phyloP scores from a whole-genome alignment of 2,797 vertebrate genomes.

The Molossus alvarezi region DNA sequence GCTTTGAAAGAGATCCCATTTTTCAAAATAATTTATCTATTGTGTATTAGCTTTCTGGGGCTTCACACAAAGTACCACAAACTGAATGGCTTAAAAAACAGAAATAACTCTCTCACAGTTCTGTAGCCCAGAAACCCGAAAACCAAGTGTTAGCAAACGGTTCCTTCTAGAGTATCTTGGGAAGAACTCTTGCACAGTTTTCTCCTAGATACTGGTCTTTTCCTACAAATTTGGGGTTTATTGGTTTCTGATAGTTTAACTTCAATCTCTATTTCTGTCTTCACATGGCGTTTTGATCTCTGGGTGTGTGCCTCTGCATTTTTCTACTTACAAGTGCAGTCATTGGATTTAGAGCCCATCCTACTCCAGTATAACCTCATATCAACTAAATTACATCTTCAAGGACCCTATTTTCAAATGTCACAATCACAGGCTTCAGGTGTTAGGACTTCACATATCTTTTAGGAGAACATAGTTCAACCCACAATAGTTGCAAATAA shows the following conservation, averaged over 20 bases:
- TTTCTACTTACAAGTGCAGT: neutral
- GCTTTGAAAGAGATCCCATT: neutral
- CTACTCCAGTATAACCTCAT: neutral
- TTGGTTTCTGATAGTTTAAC: neutral
- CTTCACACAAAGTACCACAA: neutral
- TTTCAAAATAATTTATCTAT: neutral
- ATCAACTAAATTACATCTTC: neutral
- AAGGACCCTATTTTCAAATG: neutral
- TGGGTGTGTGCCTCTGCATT: neutral
- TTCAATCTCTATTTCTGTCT: neutral
- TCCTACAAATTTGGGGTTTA: too few relatives aligned
- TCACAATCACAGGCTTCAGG: neutral
- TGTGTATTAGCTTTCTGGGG: neutral
- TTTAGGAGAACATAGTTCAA: neutral
- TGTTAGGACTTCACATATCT: neutral
- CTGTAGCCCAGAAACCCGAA: neutral
- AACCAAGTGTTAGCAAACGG: too few relatives aligned
- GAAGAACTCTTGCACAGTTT: neutral
- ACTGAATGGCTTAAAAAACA: neutral
- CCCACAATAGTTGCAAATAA: neutral
- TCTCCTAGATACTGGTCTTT: neutral
- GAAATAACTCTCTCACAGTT: neutral
- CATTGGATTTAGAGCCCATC: neutral
- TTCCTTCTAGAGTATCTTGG: neutral
- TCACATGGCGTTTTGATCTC: neutral